Base-by-base conservation (phyloP, 2,113 vertebrate species). In the Felis chaus region DNA sequence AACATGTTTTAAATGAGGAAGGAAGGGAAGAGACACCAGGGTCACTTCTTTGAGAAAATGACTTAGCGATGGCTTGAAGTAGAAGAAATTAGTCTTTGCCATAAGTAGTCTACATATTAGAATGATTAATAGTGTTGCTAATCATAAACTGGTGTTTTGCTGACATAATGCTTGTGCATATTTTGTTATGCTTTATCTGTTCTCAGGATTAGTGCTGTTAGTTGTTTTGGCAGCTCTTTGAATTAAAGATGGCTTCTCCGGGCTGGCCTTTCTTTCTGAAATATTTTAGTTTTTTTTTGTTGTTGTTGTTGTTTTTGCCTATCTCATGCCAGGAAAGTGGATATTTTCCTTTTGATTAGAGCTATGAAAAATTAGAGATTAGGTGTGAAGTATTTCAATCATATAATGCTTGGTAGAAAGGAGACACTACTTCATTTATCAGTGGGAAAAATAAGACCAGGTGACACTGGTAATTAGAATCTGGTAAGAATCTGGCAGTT, bases 41-140 rank as follows among this genome's bases (percentile, higher is more conserved):
- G 73, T 93, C 73, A 90, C 48, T 89, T 71, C 27, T 82, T 87
- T 68, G 85, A 84, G 45, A 96, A 95, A 50, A 71, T 83, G 91
- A 61, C 41, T 85, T 86, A 81, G 1, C 21, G 53, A 23, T 96
- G 74, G 4, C 74, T 50, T 90, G 41, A 87, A 69, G 80, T 82
- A 36, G 61, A 88, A 94, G 41, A 86, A 90, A 84, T 88, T 80
- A 50, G 29, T 79, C 41, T 91, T 80, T 25, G 63, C 76, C 48
- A 31, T 55, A 48, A 89, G 66, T 27, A 71, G 41, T 55, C 86
- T 79, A 33, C 45, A 33, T 33, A 7, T 82, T 73, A 63, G 31
- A 66, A 36, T 88, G 53, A 57, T 76, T 12, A 74, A 74, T 84
- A 45, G 66, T 31, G 25, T 69, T 50, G 4, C 36, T 73, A 25